Percentiles rank a stretch among this genome's conserved stretches.
Evolutionary conservation across 2,113 vertebrate species (phyloP).

Genomic region (Poeciliopsis prolifica): DNA sequence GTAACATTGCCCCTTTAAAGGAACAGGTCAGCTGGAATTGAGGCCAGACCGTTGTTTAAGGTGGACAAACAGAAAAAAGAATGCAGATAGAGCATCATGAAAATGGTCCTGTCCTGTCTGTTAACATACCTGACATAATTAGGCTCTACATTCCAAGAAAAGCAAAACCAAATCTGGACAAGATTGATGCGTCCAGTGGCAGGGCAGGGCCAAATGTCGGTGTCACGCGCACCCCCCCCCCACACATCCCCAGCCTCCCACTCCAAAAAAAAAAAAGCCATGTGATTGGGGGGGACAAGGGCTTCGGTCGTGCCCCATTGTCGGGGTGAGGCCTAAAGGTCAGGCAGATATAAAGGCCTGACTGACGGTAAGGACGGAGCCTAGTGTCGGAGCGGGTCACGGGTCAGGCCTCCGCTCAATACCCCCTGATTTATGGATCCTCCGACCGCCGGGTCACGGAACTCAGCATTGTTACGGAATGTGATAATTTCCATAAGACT

Average conservation of each 20-base stretch:
- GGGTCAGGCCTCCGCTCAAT: constrained; percentile 59
- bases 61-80: background rate
- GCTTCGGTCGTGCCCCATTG: constrained; percentile 44
- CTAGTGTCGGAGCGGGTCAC: constrained; percentile 69
- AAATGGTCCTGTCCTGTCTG: no score
- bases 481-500: constrained; percentile 75
- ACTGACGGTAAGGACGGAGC: constrained; percentile 73
- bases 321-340: constrained; percentile 66
- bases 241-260: no score
- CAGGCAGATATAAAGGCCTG: constrained; percentile 67
- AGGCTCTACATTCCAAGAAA: background rate
- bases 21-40: background rate
- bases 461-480: constrained; percentile 70
- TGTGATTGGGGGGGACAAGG: constrained; percentile 52
- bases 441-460: constrained; percentile 61
- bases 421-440: constrained; percentile 67
- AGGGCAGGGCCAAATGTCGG: constrained; percentile 35
- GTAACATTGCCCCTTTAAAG: no score
- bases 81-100: background rate
- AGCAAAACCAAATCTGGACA: constrained; percentile 4
- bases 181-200: constrained; percentile 34
- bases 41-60: background rate
- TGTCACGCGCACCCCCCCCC: constrained; percentile 22
- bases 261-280: constrained; percentile 41
- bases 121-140: background rate